Conservation (phyloP, 53 echinoderm and acorn worm genomes). For the Pentamera pediparva region DNA sequence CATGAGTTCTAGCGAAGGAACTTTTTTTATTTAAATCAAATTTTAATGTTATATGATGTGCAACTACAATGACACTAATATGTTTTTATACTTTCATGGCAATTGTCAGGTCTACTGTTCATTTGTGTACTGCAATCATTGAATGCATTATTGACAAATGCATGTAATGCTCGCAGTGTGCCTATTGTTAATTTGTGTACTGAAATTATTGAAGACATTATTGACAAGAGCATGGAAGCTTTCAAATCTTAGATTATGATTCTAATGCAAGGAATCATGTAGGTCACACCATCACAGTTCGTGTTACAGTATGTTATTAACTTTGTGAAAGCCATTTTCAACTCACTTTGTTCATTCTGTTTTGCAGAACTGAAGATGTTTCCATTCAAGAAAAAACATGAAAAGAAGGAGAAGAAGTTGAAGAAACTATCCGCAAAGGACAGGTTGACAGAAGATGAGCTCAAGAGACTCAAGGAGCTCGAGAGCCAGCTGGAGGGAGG, state of each 20-base stretch:
- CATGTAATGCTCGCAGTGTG: background rate
- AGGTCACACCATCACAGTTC: background rate
- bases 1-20: too few relatives aligned
- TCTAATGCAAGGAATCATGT: too few relatives aligned
- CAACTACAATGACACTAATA: too few relatives aligned
- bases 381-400: conserved; percentile 61
- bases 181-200: too few relatives aligned
- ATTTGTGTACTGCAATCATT: too few relatives aligned
- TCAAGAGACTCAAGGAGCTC: conserved; percentile 72
- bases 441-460: conserved; percentile 66
- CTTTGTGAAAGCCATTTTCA: background rate
- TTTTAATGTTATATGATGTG: too few relatives aligned
- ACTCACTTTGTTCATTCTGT: background rate
- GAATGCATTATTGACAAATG: background rate
- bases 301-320: background rate
- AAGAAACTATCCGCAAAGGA: conserved; percentile 54
- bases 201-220: too few relatives aligned
- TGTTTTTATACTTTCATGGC: too few relatives aligned
- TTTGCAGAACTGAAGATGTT: conserved; percentile 51
- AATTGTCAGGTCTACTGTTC: too few relatives aligned
- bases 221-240: too few relatives aligned
- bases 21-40: too few relatives aligned
- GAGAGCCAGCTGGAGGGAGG: conserved; percentile 47
- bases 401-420: conserved; percentile 70
- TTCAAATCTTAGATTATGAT: too few relatives aligned